Base-by-base conservation (phyloP, 2,113 vertebrate species). In the Ctenodactylus gundi region DNA sequence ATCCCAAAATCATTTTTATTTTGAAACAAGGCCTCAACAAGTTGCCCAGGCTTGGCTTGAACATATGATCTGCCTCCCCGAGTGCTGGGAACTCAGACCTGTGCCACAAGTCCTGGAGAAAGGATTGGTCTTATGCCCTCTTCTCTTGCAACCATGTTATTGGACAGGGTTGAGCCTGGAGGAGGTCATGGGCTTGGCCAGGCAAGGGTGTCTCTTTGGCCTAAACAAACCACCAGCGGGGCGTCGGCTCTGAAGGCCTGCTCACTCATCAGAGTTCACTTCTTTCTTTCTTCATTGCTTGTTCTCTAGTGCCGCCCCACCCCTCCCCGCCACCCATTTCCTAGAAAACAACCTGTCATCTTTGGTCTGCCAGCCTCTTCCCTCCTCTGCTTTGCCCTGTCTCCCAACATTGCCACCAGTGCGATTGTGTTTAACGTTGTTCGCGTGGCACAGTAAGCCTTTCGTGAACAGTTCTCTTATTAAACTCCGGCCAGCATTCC, bases 351-450 rank as follows among this genome's bases (percentile, higher is more conserved):
- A n/a, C 0, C 51, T 51, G 29, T 34, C 65, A 23, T 67, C 39
- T 3, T 1, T 1, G 31, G 23, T 36, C 34, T 9, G 6, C 27
- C 11, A 23, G 44, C 36, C 78, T 88, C 6, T 39, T 31, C 18
- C 36, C 12, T 29, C n/a, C 0, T 78, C 51, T 4, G n/a, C 75
- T 57, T 55, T 55, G 11, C 10, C 21, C 4, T 9, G 6, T 29
- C 31, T 80, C 21, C 15, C 36, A 17, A n/a, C 27, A 53, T 29
- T 8, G 29, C 31, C 1, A 11, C 41, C 27, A 75, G 57, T 2
- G 4, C n/a, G 41, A 41, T 0, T 14, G 17, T 20, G 23, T 23
- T 31, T 17, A 29, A 23, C 0, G 0, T 53, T 46, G 53, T 51
- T 53, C 29, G 51, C 57, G 4, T 14, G 20, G 39, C 17, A 36